Base-by-base conservation (phyloP, 2,888 invertebrate species). In the Pinctada fucata region DNA sequence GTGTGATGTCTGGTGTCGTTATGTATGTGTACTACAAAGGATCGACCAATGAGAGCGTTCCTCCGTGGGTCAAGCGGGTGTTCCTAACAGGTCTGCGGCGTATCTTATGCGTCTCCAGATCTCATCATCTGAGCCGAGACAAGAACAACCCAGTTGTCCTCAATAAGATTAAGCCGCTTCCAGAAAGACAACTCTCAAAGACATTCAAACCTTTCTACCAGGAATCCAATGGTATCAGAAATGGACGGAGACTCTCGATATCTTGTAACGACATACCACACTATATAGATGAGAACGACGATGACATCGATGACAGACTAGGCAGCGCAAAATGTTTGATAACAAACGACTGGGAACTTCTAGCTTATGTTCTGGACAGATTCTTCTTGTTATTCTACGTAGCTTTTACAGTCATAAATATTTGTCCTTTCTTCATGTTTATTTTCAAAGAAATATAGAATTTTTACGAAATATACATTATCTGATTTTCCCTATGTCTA, bases 301-400 rank as follows among this genome's bases (percentile, higher is more conserved):
- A 31, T 31, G 31, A 31, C 31, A 31, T 31, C 31, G 31, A 31
- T 31, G 58, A 58, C 6, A 13, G 13, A 58, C 58, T 58, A 13
- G 8, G 13, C 6, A 13, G 58, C 6, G 8, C 6, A 58, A 58
- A 6, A 58, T 10, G 8, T 10, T 13, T 58, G 13, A 58, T 6
- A 58, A 48, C n/a, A 3, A 70, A 70, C 50, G 70, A 70, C 3
- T 70, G 70, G 70, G 70, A 70, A 51, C 70, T 50, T 49, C 50
- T 70, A 31, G 70, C 70, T 10, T 70, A 13, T 16, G 50, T 70
- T 4, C 70, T 70, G 48, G 70, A 70, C 50, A 48, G 70, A n/a
- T n/a, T 70, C 10, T 70, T 70, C 8, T 49, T 70, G 49, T 8
- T 8, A 51, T 13, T 70, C 13, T 70, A 70, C 49, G 50, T 70